phyloP scores from a whole-genome alignment of 2,888 invertebrate genomes.

The Rhagonycha lutea region DNA sequence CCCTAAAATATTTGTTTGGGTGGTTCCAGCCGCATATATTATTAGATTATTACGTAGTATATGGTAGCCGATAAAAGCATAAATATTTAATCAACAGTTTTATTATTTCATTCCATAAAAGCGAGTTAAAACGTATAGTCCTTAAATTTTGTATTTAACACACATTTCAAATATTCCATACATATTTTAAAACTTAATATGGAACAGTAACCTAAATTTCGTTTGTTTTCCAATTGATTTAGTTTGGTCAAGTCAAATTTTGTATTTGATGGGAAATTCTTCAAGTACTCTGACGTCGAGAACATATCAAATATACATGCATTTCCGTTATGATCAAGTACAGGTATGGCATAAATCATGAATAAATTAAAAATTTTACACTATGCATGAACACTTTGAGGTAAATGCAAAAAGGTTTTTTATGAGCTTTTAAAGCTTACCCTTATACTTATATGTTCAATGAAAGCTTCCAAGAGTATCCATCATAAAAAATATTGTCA shows the following conservation, averaged over 20 bases:
- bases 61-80: not conserved
- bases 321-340: not conserved
- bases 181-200: not conserved
- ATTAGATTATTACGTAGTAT: no score
- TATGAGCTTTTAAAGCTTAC: not conserved
- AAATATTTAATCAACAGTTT: not conserved
- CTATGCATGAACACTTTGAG: not conserved
- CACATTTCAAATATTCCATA: not conserved
- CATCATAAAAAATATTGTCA: not conserved
- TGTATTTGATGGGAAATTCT: no score
- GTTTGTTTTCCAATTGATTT: no score
- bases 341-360: not conserved
- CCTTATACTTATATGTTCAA: not conserved
- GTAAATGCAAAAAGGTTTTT: not conserved
- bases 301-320: no score
- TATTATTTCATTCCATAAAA: not conserved
- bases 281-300: no score
- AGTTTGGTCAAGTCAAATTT: no score
- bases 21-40: not conserved
- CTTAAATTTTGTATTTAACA: not conserved
- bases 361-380: not conserved
- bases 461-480: not conserved
- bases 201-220: no score
- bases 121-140: not conserved
- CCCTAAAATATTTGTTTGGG: not conserved